A percentile compares a stretch with the other conserved stretches of the same genome.
These are phyloP conservation scores for Notamacropus eugenii DNA, from an alignment of 2,797 vertebrate species.

Conservation along the genomic window DNA sequence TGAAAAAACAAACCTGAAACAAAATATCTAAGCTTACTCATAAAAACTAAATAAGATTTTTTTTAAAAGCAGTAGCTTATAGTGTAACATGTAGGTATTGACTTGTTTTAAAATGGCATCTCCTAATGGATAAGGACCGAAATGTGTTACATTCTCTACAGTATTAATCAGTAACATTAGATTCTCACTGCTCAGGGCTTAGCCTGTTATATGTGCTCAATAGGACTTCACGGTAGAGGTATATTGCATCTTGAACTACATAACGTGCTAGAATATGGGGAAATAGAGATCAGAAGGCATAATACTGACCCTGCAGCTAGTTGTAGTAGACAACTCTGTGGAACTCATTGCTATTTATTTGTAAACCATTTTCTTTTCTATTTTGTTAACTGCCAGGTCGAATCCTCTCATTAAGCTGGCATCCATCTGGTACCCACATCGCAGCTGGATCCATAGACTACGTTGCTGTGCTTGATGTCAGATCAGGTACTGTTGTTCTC, in stretches of 20 bases:
- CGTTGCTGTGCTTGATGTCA: constrained; percentile 88
- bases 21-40: not conserved
- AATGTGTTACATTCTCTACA: not conserved
- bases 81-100: not conserved
- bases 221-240: constrained; percentile 16
- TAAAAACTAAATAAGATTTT: not conserved
- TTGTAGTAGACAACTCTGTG: constrained; percentile 11
- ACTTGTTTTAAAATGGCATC: not conserved
- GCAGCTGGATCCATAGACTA: constrained; percentile 91
- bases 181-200: not conserved
- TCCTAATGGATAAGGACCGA: not conserved
- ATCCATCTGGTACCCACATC: constrained; percentile 87
- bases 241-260: not conserved
- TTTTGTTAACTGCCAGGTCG: constrained; percentile 83
- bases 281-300: not conserved
- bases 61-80: not conserved
- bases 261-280: not conserved
- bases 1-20: constrained; percentile 3
- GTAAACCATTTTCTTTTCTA: constrained; percentile 43
- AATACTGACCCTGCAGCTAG: not conserved
- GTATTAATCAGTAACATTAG: not conserved
- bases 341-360: constrained; percentile 19
- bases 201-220: no score
- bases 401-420: constrained; percentile 93
- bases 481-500: constrained; percentile 87